These are phyloP conservation scores for Melitaea athalia DNA, from an alignment of 2,888 invertebrate species.

Conservation along the genomic window DNA sequence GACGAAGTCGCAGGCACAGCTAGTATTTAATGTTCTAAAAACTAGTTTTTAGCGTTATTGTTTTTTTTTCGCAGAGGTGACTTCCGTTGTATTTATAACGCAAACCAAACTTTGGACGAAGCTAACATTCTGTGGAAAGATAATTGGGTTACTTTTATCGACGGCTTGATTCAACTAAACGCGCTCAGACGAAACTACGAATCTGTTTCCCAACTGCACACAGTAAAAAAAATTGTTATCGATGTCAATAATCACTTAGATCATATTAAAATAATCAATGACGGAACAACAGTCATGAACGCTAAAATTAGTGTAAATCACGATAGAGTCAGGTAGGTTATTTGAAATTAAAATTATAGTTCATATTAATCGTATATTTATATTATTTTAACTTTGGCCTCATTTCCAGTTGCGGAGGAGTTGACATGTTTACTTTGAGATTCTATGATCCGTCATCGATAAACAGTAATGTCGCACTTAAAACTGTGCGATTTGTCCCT, in stretches of 20 bases:
- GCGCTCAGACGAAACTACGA: constrained; percentile 84
- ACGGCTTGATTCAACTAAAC: constrained; percentile 90
- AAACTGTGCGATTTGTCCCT: constrained; percentile 48
- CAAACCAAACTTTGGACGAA: constrained; percentile 48
- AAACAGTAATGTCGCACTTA: constrained; percentile 38
- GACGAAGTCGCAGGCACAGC: no score
- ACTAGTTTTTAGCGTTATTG: no score
- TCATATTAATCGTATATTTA: background rate
- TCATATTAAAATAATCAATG: constrained; percentile 11
- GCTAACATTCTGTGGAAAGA: constrained; percentile 83
- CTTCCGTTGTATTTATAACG: constrained; percentile 52
- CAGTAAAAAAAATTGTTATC: constrained; percentile 51
- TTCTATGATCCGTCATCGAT: constrained; percentile 44
- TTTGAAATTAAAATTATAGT: background rate
- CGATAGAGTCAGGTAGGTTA: constrained; percentile 46
- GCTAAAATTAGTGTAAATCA: constrained; percentile 43
- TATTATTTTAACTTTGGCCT: background rate
- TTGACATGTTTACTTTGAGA: constrained; percentile 49
- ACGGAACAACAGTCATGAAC: constrained; percentile 37
- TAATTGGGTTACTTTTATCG: constrained; percentile 91
- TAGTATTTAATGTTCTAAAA: no score
- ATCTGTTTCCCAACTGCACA: constrained; percentile 83
- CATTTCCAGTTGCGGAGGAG: constrained; percentile 56
- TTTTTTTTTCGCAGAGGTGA: constrained; percentile 43
- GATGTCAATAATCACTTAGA: constrained; percentile 46